Percentiles rank a stretch among this genome's conserved stretches.
phyloP scores from a whole-genome alignment of 2,888 invertebrate genomes.

The Trissolcus japonicus region DNA sequence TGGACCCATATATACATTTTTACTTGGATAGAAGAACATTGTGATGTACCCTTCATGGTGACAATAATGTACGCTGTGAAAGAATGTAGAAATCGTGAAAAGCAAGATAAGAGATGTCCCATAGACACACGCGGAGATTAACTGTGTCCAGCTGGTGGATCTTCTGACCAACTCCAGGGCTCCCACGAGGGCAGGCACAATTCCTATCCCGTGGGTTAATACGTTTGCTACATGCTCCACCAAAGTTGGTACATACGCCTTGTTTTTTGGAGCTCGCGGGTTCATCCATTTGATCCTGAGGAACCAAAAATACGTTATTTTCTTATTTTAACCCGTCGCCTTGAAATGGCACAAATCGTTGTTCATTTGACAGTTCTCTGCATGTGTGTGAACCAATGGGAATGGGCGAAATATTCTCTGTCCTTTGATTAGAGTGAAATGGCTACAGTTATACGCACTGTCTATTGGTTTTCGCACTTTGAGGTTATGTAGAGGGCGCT shows the following conservation, averaged over 20 bases:
- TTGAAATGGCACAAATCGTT: too few species aligned
- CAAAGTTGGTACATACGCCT: slow-evolving; percentile 91
- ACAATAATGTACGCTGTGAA: slow-evolving; percentile 91
- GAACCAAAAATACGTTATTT: too few species aligned
- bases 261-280: slow-evolving; percentile 83
- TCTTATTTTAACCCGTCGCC: too few species aligned
- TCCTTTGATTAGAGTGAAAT: too few species aligned
- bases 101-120: slow-evolving; percentile 90
- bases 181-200: slow-evolving; percentile 89
- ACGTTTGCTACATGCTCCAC: slow-evolving; percentile 95
- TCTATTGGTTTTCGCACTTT: too few species aligned
- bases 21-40: too few species aligned
- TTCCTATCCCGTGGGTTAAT: slow-evolving; percentile 92
- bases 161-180: slow-evolving; percentile 85
- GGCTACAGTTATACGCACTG: too few species aligned
- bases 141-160: slow-evolving; percentile 85
- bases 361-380: too few species aligned
- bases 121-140: slow-evolving; percentile 89
- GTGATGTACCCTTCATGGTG: slow-evolving; percentile 79
- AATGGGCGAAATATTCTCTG: too few species aligned
- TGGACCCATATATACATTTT: too few species aligned
- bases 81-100: slow-evolving; percentile 92
- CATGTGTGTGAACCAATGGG: too few species aligned
- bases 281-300: slow-evolving; percentile 87
- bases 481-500: too few species aligned